phyloP scores from a whole-genome alignment of 92 coral and sea anemone genomes.

The Phenganax stokvisi region DNA sequence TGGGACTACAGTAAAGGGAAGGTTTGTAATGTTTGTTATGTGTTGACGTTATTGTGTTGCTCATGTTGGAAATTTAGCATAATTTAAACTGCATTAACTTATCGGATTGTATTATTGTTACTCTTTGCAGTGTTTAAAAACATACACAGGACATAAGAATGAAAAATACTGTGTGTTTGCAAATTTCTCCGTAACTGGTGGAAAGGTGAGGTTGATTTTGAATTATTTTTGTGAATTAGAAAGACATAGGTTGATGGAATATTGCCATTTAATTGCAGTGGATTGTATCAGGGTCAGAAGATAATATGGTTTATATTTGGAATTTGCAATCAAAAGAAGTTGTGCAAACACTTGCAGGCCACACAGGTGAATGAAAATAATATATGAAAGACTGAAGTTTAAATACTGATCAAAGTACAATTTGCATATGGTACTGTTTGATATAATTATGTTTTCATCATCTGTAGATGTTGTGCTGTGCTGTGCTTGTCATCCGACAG shows the following conservation, averaged over 20 bases:
- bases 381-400: too few species aligned
- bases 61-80: not conserved
- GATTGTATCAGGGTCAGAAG: slow-evolving; percentile 99
- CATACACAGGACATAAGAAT: slow-evolving; percentile 97
- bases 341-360: slow-evolving; percentile 89
- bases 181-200: slow-evolving; percentile 97
- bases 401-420: too few species aligned
- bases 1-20: slow-evolving; percentile 99
- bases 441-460: not conserved
- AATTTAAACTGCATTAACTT: not conserved
- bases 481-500: slow-evolving; percentile 98
- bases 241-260: not conserved
- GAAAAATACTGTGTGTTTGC: slow-evolving; percentile 97
- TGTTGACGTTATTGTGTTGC: not conserved
- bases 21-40: slow-evolving; percentile 23
- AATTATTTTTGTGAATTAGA: too few species aligned
- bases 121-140: slow-evolving; percentile 69
- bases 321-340: slow-evolving; percentile 95
- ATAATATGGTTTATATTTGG: slow-evolving; percentile 89
- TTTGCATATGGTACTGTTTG: not conserved
- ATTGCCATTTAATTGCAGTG: slow-evolving; percentile 49
- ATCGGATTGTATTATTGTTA: too few species aligned
- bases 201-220: slow-evolving; percentile 59
- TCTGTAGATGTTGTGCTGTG: slow-evolving; percentile 84
- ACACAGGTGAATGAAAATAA: slow-evolving; percentile 53